Base-by-base conservation (phyloP, 2,888 invertebrate genomes). In the Chrysopilus asiliformis region DNA sequence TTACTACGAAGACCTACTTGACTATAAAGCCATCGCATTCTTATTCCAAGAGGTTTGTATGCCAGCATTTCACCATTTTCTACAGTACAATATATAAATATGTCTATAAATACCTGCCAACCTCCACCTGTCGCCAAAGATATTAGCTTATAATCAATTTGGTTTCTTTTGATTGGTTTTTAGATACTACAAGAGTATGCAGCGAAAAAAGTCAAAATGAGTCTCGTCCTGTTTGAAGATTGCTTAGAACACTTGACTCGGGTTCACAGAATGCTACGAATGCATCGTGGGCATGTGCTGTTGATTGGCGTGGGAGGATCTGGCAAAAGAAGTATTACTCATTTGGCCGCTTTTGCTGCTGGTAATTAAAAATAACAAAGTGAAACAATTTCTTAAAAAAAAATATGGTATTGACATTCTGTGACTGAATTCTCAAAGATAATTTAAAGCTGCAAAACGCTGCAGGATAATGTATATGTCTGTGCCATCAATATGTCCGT, bases 241-340 rank as follows among this genome's bases (percentile, higher is more conserved):
- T 91, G 89, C 27, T 62, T 93, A 34, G 90, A 93, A 53, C 91
- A 94, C 58, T 57, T 93, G 51, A 91, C 87, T 0, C 70, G 91
- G 30, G 73, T 89, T 9, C 90, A 91, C 49, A 76, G 93, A 15
- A 79, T 80, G 1, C 65, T 93, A 41, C 71, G 91, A 44, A 78
- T 89, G 75, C 53, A 56, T 45, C 56, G 79, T 44, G 90, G 90
- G 0, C 86, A 93, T 55, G 75, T 80, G 4, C 68, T 93, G 60
- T 65, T 91, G 26, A 79, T 91, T 10, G 93, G 93, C 8, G 83
- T 87, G 2, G 89, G 87, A 3, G 91, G 93, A 14, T 79, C 84
- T 49, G 93, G 93, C 14, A 91, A 93, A 62, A 79, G 82, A 52
- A 77, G 79, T 43, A 70, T 91, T 15, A 79, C 85, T 14, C 71